Percentiles rank a stretch among this genome's conserved stretches.
Evolutionary conservation across 1,140 invertebrate genomes (phyloP).

Genomic region (Dendrolimus kikuchii): DNA sequence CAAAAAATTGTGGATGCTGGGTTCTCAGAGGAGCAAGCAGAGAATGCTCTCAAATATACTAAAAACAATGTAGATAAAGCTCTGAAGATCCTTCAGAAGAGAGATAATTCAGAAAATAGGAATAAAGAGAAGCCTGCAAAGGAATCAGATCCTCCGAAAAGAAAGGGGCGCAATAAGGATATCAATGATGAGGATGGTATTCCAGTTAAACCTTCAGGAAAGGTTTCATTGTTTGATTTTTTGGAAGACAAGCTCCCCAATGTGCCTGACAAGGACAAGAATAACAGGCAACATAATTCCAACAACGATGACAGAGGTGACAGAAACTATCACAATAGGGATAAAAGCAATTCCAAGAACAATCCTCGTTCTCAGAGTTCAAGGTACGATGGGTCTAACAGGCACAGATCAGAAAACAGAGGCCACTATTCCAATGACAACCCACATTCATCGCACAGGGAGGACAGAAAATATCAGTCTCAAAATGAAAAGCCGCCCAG

Average conservation of each 20-base stretch:
- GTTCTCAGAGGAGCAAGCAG: conserved; percentile 84
- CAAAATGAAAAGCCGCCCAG: conserved; percentile 66
- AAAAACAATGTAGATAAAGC: conserved; percentile 84
- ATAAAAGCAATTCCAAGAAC: conserved; percentile 44
- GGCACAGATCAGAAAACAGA: conserved; percentile 41
- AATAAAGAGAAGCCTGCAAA: conserved; percentile 59
- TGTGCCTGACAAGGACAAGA: conserved; percentile 65
- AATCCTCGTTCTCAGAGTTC: conserved; percentile 41
- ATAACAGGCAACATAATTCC: conserved; percentile 37
- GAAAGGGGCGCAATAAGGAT: conserved; percentile 71
- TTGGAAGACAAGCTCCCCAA: conserved; percentile 86
- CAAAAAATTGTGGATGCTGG: conserved; percentile 87
- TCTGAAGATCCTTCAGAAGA: conserved; percentile 78
- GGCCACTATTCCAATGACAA: conserved; percentile 50
- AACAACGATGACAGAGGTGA: conserved; percentile 44
- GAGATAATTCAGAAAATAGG: conserved; percentile 60
- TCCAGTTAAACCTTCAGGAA: conserved; percentile 83
- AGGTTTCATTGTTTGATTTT: conserved; percentile 90
- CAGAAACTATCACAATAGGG: conserved; percentile 38
- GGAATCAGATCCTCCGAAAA: conserved; percentile 50
- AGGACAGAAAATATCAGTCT: conserved; percentile 59
- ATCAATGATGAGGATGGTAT: conserved; percentile 75
- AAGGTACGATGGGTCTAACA: conserved; percentile 46
- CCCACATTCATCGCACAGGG: conserved; percentile 40
- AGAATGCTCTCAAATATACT: conserved; percentile 79